A percentile compares a stretch with the other conserved stretches of the same genome.
Conservation (phyloP, 2,797 vertebrate genomes). For the Phrynocephalus vlangalii region DNA sequence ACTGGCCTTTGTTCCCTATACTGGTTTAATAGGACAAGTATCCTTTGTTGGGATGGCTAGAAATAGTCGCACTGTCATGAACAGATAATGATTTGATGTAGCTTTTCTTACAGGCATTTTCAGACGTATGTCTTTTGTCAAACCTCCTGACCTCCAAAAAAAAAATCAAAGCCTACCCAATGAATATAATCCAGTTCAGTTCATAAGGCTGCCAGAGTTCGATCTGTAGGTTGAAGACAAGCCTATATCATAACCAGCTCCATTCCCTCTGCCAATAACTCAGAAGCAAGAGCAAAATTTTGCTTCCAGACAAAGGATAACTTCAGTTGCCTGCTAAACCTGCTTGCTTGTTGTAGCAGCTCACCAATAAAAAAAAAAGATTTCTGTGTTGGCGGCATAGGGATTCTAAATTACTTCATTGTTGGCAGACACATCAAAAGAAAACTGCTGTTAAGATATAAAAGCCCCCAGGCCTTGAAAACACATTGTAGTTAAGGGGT, state of each 20-base stretch:
- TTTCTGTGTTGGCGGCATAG: neutral
- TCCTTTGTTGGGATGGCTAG: too few relatives aligned
- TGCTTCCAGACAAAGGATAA: neutral
- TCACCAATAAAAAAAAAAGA: neutral
- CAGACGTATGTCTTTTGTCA: too few relatives aligned
- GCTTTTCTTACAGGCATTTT: too few relatives aligned
- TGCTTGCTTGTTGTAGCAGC: neutral
- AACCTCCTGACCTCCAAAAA: too few relatives aligned
- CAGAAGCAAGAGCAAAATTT: neutral
- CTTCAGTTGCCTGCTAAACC: neutral
- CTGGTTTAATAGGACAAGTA: too few relatives aligned
- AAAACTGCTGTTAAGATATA: neutral
- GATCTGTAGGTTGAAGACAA: neutral
- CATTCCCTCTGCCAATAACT: constrained; percentile 20
- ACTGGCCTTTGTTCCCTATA: too few relatives aligned
- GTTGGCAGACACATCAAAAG: neutral
- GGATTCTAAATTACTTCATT: neutral
- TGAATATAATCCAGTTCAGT: neutral
- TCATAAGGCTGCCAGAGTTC: constrained; percentile 7
- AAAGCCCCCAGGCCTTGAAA: neutral
- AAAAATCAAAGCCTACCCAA: neutral
- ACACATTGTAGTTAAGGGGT: neutral
- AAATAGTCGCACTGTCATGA: too few relatives aligned
- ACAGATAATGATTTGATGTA: too few relatives aligned
- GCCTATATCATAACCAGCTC: constrained; percentile 25